phyloP scores from a whole-genome alignment of 2,797 vertebrate species.

The Xenops minutus region DNA sequence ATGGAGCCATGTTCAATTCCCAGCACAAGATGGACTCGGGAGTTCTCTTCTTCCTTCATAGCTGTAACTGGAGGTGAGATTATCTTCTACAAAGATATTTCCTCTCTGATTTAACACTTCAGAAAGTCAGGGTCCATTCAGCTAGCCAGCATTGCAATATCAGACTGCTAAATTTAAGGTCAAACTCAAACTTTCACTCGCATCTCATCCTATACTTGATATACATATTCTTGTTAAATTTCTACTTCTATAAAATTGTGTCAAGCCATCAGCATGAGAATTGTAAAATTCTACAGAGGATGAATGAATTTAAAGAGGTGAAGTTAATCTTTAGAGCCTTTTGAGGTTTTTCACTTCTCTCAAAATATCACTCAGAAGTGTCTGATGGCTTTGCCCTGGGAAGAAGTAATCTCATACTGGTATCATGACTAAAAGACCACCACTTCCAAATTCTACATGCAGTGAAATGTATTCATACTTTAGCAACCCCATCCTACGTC shows the following conservation, averaged over 20 bases:
- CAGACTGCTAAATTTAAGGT: neutral
- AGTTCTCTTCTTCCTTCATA: neutral
- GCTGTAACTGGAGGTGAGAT: neutral
- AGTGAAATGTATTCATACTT: neutral
- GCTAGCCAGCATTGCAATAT: neutral
- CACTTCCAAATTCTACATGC: neutral
- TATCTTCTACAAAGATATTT: neutral
- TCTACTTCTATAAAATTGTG: rapidly evolving
- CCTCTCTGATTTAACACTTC: neutral
- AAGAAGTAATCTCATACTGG: neutral
- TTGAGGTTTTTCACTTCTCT: neutral
- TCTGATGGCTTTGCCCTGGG: neutral
- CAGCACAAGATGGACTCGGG: rapidly evolving
- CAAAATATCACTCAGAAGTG: neutral
- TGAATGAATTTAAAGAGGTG: neutral
- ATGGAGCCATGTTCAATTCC: neutral
- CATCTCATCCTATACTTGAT: neutral
- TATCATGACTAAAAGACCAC: neutral
- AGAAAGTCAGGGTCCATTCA: neutral
- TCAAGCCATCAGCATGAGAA: neutral
- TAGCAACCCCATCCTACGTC: neutral
- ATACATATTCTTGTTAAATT: neutral
- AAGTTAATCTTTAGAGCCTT: neutral
- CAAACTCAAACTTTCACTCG: neutral
- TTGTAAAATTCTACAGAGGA: neutral